phyloP scores from a whole-genome alignment of 37 sponge, comb jelly and placozoan genomes.

The Petrosia ficiformis region DNA sequence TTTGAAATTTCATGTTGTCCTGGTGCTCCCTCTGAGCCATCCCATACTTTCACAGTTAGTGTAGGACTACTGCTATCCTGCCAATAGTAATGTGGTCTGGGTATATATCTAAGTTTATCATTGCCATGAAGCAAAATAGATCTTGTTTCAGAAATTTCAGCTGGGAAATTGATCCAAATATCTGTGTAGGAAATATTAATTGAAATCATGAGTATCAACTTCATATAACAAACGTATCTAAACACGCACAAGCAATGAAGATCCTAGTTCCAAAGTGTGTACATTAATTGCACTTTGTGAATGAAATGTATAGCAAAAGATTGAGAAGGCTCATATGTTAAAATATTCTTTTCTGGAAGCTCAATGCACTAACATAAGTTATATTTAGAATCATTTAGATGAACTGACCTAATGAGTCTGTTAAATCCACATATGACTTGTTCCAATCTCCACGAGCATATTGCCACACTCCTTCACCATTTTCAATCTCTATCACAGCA shows the following conservation, averaged over 20 bases:
- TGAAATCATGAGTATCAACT: too few species aligned
- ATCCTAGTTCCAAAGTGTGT: too few species aligned
- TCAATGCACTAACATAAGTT: too few species aligned
- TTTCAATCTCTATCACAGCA: slow-evolving; percentile 35
- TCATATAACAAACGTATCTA: neutral
- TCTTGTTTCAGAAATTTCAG: slow-evolving; percentile 27
- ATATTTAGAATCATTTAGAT: too few species aligned
- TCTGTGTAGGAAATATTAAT: too few species aligned
- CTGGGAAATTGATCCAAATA: slow-evolving; percentile 71
- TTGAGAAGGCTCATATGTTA: too few species aligned
- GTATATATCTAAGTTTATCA: slow-evolving; percentile 71
- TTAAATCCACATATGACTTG: too few species aligned
- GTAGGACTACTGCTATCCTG: slow-evolving; percentile 21
- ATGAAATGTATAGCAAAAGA: too few species aligned
- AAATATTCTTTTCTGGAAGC: too few species aligned
- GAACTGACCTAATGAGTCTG: too few species aligned
- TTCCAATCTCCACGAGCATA: slow-evolving; percentile 65
- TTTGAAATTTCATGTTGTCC: slow-evolving; percentile 14
- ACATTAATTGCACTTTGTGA: too few species aligned
- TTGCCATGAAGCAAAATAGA: slow-evolving; percentile 64
- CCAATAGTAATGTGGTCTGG: slow-evolving; percentile 71
- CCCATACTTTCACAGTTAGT: slow-evolving; percentile 76
- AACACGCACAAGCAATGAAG: too few species aligned
- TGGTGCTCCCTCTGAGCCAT: slow-evolving; percentile 30
- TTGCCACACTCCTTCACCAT: slow-evolving; percentile 65